phyloP scores from a whole-genome alignment of 2,113 vertebrate species.

The Phrynosoma platyrhinos region DNA sequence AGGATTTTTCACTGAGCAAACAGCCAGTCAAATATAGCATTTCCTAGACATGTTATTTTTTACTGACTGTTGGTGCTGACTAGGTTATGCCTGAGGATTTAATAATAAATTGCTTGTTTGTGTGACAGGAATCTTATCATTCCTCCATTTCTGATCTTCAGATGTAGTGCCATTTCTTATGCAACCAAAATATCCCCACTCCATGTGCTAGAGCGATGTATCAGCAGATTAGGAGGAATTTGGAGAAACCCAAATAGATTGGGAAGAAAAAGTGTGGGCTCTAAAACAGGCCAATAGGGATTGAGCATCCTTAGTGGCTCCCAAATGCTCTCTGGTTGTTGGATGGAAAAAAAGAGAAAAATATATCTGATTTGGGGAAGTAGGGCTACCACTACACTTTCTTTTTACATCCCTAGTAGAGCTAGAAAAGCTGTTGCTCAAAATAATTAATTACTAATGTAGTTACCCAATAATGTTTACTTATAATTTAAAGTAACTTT shows the following conservation, averaged over 20 bases:
- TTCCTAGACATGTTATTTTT: background rate
- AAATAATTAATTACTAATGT: too few species aligned
- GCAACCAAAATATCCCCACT: background rate
- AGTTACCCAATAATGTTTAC: too few species aligned
- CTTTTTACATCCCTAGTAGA: too few species aligned
- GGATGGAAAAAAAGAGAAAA: background rate
- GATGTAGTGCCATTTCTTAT: background rate
- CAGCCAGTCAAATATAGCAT: background rate
- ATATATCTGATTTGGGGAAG: too few species aligned
- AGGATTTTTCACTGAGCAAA: background rate
- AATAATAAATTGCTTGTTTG: background rate
- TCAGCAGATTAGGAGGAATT: background rate
- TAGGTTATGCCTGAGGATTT: background rate
- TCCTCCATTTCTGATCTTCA: background rate
- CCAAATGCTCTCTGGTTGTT: background rate
- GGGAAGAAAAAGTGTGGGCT: background rate
- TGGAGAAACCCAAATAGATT: background rate
- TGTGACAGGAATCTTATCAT: background rate
- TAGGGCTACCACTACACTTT: too few species aligned
- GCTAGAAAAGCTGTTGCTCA: too few species aligned
- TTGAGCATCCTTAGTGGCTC: background rate
- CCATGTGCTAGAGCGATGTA: background rate
- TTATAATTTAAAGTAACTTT: too few species aligned
- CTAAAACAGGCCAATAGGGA: background rate
- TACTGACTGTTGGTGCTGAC: background rate